A percentile compares a stretch with the other conserved stretches of the same genome.
Evolutionary conservation across 1,140 invertebrate species (phyloP).

Genomic region (Leptinotarsa undecemlineata): DNA sequence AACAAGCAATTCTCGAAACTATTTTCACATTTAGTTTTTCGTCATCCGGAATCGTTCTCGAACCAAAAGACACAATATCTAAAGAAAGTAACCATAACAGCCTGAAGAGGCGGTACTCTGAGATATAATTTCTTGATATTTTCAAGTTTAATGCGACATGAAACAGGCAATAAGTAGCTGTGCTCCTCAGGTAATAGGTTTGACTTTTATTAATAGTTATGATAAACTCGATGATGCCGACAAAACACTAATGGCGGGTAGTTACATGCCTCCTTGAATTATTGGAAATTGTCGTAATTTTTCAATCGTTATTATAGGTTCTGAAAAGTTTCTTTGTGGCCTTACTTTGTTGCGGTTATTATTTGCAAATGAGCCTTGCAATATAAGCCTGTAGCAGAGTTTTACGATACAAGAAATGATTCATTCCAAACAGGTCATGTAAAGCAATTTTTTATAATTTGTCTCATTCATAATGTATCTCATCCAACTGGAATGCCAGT

Average conservation of each 20-base stretch:
- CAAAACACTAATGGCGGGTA: conserved; percentile 1
- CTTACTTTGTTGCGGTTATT: not conserved
- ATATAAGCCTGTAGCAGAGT: too few species aligned
- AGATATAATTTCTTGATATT: conserved; percentile 2
- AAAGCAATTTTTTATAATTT: too few species aligned
- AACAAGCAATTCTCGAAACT: too few species aligned
- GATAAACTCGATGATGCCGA: conserved; percentile 1
- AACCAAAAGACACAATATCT: not conserved
- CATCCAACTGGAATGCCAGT: too few species aligned
- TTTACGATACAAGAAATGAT: too few species aligned
- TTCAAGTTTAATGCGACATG: not conserved
- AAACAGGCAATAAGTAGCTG: not conserved
- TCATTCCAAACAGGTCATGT: too few species aligned
- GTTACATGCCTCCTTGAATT: not conserved
- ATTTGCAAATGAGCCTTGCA: not conserved
- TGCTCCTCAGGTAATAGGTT: not conserved
- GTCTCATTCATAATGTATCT: too few species aligned
- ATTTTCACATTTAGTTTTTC: too few species aligned
- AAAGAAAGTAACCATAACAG: not conserved
- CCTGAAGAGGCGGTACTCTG: not conserved
- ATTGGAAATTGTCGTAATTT: not conserved
- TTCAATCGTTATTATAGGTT: not conserved
- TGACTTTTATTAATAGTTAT: not conserved
- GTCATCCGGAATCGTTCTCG: too few species aligned
- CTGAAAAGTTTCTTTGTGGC: not conserved